Percentiles rank a stretch among this genome's conserved stretches.
Conservation (phyloP, 2,113 vertebrate species). For the Gambusia affinis region DNA sequence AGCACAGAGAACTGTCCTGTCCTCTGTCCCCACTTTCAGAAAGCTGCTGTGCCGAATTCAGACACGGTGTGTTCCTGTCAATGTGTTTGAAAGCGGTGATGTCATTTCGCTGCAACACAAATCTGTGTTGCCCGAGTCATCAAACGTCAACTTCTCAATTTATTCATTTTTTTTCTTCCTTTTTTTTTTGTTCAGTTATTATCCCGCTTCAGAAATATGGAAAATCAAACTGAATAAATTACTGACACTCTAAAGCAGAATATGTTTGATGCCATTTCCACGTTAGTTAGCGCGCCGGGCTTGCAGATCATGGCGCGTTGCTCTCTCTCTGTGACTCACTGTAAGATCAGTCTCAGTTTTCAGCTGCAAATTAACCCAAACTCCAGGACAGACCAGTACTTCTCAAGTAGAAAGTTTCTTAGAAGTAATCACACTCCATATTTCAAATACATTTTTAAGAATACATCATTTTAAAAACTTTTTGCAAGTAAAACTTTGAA, state of each 20-base stretch:
- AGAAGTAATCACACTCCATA: too few relatives aligned
- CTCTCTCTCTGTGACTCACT: background rate
- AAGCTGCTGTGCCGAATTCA: constrained; percentile 34
- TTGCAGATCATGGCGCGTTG: background rate
- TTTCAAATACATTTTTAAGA: too few relatives aligned
- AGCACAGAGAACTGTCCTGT: constrained; percentile 32
- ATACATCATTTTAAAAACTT: too few relatives aligned
- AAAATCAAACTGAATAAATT: too few relatives aligned
- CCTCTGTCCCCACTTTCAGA: constrained; percentile 52
- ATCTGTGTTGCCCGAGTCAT: constrained; percentile 10
- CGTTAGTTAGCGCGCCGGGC: background rate
- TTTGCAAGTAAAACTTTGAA: too few relatives aligned
- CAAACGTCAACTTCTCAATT: constrained; percentile 25
- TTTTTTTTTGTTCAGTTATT: background rate
- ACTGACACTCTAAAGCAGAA: background rate
- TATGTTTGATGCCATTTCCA: background rate
- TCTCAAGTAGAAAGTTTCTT: too few relatives aligned
- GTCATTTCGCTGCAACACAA: constrained; percentile 32
- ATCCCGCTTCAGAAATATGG: background rate
- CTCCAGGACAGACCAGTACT: too few relatives aligned
- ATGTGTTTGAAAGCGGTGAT: constrained; percentile 34
- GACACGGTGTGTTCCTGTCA: constrained; percentile 43
- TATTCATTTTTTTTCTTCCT: background rate
- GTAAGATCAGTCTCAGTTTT: background rate
- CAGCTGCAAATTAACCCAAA: background rate